Conservation (phyloP, 2,888 invertebrate species). For the Brenthis hecate region DNA sequence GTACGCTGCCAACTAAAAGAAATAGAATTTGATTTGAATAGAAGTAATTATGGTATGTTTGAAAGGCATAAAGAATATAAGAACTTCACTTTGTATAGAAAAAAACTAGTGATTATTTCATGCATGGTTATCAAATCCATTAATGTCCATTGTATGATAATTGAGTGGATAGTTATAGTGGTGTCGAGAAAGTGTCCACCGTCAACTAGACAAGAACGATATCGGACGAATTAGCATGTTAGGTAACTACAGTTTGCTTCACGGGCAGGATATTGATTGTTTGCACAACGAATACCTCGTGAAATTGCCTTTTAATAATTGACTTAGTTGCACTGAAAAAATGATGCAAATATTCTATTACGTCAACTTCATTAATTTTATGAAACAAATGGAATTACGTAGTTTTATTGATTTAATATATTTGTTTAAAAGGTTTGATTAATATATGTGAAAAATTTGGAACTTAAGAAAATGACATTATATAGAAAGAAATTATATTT, state of each 20-base stretch:
- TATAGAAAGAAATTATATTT: too few relatives aligned
- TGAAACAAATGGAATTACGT: too few relatives aligned
- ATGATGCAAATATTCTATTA: neutral
- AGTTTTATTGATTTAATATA: too few relatives aligned
- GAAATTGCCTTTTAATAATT: slow-evolving; percentile 19
- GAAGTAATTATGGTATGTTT: neutral
- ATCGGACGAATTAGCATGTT: slow-evolving; percentile 66
- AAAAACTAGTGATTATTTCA: slow-evolving; percentile 3
- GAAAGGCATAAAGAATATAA: too few relatives aligned
- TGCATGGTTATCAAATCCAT: slow-evolving; percentile 47
- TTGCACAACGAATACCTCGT: slow-evolving; percentile 25
- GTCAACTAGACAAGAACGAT: slow-evolving; percentile 63
- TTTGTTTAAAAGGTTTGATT: too few relatives aligned
- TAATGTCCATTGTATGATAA: slow-evolving; percentile 71
- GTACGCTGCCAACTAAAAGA: slow-evolving; percentile 8
- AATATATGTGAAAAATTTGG: too few relatives aligned
- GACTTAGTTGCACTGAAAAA: neutral
- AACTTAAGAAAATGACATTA: too few relatives aligned
- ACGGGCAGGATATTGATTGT: slow-evolving; percentile 37
- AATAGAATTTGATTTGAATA: neutral
- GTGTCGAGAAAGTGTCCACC: slow-evolving; percentile 64
- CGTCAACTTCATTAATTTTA: too few relatives aligned
- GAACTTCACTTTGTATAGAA: neutral
- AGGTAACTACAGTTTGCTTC: slow-evolving; percentile 53
- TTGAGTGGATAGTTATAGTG: slow-evolving; percentile 44